Conservation (phyloP, 2,113 vertebrate species). For the Spilogale gracilis region DNA sequence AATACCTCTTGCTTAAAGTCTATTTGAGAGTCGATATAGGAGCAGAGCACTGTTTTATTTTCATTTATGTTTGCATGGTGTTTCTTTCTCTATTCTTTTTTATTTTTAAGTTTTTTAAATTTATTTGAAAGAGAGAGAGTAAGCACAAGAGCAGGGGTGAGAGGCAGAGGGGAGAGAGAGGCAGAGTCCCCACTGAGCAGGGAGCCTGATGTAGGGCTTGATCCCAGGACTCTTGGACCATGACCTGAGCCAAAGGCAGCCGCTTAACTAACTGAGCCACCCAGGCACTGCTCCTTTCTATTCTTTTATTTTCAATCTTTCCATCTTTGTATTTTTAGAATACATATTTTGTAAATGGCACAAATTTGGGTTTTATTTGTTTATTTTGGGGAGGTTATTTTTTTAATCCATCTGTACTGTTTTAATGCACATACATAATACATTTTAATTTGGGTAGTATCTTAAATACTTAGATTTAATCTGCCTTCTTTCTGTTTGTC, state of each 20-base stretch:
- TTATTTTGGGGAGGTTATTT: too few relatives aligned
- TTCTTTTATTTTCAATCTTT: neutral
- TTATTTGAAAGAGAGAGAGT: too few relatives aligned
- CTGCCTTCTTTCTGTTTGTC: neutral
- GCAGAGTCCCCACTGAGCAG: too few relatives aligned
- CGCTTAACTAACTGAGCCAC: too few relatives aligned
- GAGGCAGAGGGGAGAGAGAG: too few relatives aligned
- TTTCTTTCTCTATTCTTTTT: neutral
- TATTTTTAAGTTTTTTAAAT: too few relatives aligned
- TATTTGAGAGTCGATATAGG: neutral
- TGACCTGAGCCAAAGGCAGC: too few relatives aligned
- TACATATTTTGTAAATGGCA: neutral
- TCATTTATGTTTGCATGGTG: neutral
- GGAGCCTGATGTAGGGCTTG: too few relatives aligned
- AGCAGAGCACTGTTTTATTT: neutral
- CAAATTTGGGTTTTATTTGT: neutral
- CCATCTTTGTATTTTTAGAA: neutral
- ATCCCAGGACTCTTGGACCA: too few relatives aligned
- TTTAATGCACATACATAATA: neutral
- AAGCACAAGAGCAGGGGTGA: too few relatives aligned
- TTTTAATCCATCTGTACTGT: neutral
- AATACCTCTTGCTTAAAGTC: neutral
- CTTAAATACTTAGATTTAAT: neutral
- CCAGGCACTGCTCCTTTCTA: neutral
- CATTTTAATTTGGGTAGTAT: neutral